Conservation (phyloP, 2,888 invertebrate genomes). For the Hemithea aestivaria region DNA sequence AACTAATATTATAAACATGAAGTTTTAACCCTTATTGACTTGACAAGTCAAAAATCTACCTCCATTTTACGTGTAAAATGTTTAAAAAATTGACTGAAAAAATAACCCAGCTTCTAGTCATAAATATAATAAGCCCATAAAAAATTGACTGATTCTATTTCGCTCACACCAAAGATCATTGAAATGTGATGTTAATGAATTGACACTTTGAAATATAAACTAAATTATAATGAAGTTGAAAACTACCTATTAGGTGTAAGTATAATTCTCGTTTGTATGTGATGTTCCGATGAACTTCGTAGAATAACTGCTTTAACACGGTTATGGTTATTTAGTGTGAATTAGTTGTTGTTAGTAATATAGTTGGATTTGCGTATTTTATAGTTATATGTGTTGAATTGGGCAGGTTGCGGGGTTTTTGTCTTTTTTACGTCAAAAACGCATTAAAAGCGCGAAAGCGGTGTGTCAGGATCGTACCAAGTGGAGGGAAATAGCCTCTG, state of each 20-base stretch:
- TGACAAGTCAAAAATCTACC: slow-evolving; percentile 25
- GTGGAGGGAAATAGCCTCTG: too few relatives aligned
- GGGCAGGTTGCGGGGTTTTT: slow-evolving; percentile 18
- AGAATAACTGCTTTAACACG: slow-evolving; percentile 33
- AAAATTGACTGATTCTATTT: slow-evolving; percentile 33
- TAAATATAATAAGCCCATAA: slow-evolving; percentile 15
- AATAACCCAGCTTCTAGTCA: slow-evolving; percentile 43
- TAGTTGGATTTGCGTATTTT: slow-evolving; percentile 14
- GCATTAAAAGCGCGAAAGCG: too few relatives aligned
- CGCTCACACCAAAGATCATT: slow-evolving; percentile 56
- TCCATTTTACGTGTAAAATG: slow-evolving; percentile 17
- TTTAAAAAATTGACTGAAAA: slow-evolving; percentile 26
- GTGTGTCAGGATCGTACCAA: too few relatives aligned
- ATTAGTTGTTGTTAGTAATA: slow-evolving; percentile 21
- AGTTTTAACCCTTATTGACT: slow-evolving; percentile 12
- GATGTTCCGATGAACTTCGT: slow-evolving; percentile 43
- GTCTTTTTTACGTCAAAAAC: too few relatives aligned
- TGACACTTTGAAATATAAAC: slow-evolving; percentile 55
- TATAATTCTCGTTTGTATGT: slow-evolving; percentile 60
- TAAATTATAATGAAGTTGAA: slow-evolving; percentile 58
- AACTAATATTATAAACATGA: too few relatives aligned
- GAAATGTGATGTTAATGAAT: slow-evolving; percentile 66
- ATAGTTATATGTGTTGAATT: slow-evolving; percentile 10
- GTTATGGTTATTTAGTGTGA: slow-evolving; percentile 23
- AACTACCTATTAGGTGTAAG: slow-evolving; percentile 65